phyloP scores from a whole-genome alignment of 2,888 invertebrate species.

The Cancer borealis region DNA sequence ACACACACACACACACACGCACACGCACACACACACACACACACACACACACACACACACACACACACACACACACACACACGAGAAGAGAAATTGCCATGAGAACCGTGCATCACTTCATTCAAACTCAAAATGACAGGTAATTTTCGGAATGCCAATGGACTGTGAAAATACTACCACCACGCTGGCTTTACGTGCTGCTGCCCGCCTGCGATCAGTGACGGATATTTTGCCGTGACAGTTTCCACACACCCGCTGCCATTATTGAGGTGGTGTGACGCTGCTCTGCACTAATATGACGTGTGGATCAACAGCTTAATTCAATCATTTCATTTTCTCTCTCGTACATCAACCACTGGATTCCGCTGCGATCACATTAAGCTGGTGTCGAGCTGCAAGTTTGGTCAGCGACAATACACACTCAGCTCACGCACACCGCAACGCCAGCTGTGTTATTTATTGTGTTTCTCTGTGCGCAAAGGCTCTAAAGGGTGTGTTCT shows the following conservation, averaged over 20 bases:
- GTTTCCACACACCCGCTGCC: neutral
- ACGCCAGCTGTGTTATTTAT: too few relatives aligned
- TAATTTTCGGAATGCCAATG: neutral
- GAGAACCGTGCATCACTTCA: neutral
- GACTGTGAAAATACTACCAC: neutral
- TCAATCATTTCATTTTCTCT: neutral
- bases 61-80: neutral
- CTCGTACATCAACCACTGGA: neutral
- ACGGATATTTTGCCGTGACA: neutral
- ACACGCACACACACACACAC: neutral
- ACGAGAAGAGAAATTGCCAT: neutral
- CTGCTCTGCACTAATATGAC: neutral
- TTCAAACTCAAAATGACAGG: neutral
- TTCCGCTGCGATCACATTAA: neutral
- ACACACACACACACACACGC: too few relatives aligned
- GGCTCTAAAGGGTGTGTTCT: too few relatives aligned
- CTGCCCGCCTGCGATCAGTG: neutral
- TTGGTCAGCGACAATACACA: neutral
- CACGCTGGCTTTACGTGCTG: neutral
- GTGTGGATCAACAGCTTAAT: neutral
- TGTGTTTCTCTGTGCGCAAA: too few relatives aligned
- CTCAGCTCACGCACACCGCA: too few relatives aligned
- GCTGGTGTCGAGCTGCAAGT: neutral
- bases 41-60: neutral
- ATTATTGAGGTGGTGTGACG: neutral